phyloP scores from a whole-genome alignment of 92 coral and sea anemone genomes.

The Nematostella vectensis region DNA sequence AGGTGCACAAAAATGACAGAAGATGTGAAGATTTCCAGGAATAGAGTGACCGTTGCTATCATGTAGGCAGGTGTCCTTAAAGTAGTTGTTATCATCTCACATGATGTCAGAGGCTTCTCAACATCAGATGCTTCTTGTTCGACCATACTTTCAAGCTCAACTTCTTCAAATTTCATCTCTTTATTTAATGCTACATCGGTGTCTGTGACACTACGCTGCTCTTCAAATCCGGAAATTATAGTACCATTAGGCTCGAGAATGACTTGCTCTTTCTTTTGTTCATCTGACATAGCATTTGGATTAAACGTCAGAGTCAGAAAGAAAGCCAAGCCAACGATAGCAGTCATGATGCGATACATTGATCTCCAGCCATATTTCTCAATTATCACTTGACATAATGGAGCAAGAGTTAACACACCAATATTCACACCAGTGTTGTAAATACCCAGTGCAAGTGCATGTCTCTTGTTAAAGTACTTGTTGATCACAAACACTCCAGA shows the following conservation, averaged over 20 bases:
- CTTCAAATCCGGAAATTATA: no score
- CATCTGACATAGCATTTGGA: constrained; percentile 10
- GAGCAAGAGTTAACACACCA: not conserved
- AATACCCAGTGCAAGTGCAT: not conserved
- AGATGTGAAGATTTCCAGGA: constrained; percentile 1
- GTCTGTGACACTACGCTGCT: no score
- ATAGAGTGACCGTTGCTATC: constrained; percentile 3
- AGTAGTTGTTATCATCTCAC: not conserved
- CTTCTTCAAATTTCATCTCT: no score
- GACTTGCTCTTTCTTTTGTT: no score
- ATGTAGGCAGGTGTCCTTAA: constrained; percentile 1
- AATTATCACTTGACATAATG: not conserved
- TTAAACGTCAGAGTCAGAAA: constrained; percentile 17
- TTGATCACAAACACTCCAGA: not conserved
- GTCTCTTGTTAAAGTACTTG: not conserved
- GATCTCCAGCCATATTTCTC: constrained; percentile 1
- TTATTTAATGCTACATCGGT: no score
- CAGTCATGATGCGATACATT: constrained; percentile 27
- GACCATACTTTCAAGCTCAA: no score
- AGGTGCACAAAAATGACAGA: constrained; percentile 11
- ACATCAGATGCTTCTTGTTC: no score
- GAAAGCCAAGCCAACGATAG: not conserved
- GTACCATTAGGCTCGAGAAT: no score
- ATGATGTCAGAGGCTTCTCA: not conserved
- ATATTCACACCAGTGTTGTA: not conserved